Conservation (phyloP, 2,113 vertebrate genomes). For the Prunella fulvescens region DNA sequence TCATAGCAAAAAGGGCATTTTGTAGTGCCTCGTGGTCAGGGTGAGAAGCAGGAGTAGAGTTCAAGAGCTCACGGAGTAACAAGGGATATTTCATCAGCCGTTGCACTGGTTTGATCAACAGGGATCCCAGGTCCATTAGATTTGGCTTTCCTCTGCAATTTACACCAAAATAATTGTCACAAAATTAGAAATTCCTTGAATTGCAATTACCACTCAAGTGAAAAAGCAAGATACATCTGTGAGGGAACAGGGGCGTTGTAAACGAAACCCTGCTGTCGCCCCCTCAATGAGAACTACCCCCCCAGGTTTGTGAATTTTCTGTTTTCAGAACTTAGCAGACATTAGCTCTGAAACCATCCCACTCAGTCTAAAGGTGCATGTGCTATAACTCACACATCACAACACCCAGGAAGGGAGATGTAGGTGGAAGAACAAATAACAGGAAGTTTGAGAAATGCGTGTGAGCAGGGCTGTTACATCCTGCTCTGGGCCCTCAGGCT, state of each 20-base stretch:
- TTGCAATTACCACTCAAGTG: background rate
- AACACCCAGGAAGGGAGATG: background rate
- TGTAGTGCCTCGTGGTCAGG: conserved; percentile 80
- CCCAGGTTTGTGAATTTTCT: background rate
- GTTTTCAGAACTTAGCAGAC: background rate
- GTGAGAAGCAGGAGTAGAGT: conserved; percentile 87
- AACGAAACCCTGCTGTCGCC: background rate
- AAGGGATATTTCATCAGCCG: conserved; percentile 96
- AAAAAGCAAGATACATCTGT: background rate
- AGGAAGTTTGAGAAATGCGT: background rate
- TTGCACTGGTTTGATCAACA: conserved; percentile 96
- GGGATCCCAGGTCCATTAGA: conserved; percentile 90
- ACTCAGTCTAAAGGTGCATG: background rate
- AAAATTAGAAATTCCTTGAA: background rate
- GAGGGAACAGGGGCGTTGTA: background rate
- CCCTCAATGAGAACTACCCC: background rate
- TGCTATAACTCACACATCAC: background rate
- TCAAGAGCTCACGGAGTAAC: conserved; percentile 86
- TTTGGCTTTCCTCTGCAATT: conserved; percentile 86
- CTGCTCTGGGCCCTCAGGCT: background rate
- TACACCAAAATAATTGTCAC: background rate
- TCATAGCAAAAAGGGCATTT: conserved; percentile 81
- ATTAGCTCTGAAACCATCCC: background rate
- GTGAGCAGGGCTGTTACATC: background rate
- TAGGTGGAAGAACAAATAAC: conserved; percentile 26